Evolutionary conservation across 2,797 vertebrate species (phyloP), one percentile per base, ranked within the genome.

Genomic region (Brachyalestes nurse): DNA sequence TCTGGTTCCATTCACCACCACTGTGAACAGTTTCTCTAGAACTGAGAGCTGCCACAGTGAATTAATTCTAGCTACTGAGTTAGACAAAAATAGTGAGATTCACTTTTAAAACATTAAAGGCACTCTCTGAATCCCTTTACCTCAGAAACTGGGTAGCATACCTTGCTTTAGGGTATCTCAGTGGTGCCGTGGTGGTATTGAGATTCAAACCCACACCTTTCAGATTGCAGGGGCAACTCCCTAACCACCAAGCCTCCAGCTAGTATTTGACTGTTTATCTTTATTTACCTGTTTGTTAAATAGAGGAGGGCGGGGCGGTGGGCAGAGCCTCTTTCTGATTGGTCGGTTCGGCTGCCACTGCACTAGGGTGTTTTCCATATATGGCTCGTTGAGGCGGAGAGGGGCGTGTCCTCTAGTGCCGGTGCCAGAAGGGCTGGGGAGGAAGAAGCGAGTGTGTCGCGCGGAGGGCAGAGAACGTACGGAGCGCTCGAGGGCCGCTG

Each of bases 331-430:
- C 2, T 28, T 12, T 10, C 9, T 72, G 84, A 92, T 93, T 93
- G 91, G 89, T n/a, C 49, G 0, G 0, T 1, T 1, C 2, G 4
- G 55, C 67, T 83, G 87, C 83, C 79, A 17, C 64, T 92, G 84
- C 86, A 45, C 69, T 0, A 0, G 14, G 8, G n/a, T 2, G 0
- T 38, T 73, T 38, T 57, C 90, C 88, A 92, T 23, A 78, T 87
- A 72, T 42, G 6, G 57, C 21, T 74, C 17, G 76, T 60, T 72
- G 82, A 64, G 93, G 93, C 87, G 92, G 90, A 19, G 40, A 34
- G 72, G 83, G 90, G 89, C 88, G 90, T 83, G 75, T 84, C 75
- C 86, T 88, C 82, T 75, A 84, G 84, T 38, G 49, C 47, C 72
- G 72, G 70, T 38, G 61, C 64, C 82, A 72, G 77, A 58, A 67